A percentile compares a stretch with the other conserved stretches of the same genome.
phyloP scores from a whole-genome alignment of 2,797 vertebrate genomes.

The Molossus molossus region DNA sequence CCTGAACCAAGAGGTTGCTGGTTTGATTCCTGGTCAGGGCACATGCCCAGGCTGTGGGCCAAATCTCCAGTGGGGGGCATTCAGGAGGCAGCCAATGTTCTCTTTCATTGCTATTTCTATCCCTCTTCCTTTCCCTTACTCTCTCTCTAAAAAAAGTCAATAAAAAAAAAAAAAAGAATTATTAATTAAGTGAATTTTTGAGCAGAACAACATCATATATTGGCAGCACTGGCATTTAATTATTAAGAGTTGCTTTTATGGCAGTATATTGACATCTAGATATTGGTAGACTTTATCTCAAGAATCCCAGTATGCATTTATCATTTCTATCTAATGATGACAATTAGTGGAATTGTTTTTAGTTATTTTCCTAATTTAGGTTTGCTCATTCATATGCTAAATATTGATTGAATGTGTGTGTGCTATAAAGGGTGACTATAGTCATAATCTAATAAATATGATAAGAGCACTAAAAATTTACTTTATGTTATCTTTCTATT shows the following conservation, averaged over 20 bases:
- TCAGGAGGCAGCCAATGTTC: too few species aligned
- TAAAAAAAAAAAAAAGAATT: neutral
- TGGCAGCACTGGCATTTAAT: neutral
- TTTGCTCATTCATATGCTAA: neutral
- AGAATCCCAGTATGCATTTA: neutral
- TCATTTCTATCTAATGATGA: neutral
- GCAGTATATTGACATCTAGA: neutral
- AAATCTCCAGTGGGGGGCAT: too few species aligned
- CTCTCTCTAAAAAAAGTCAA: too few species aligned
- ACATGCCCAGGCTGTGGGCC: too few species aligned
- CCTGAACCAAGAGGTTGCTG: too few species aligned
- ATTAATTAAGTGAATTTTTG: slow-evolving; percentile 16
- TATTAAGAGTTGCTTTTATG: slow-evolving; percentile 19
- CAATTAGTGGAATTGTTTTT: neutral
- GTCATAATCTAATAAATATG: slow-evolving; percentile 40
- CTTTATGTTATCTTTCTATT: neutral
- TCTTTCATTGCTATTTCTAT: too few species aligned
- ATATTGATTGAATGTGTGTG: neutral
- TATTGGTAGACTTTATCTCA: neutral
- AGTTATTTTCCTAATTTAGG: neutral
- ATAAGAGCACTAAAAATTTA: neutral
- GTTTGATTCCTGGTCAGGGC: too few species aligned
- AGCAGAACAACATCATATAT: neutral
- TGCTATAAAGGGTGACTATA: neutral
- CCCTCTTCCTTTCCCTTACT: too few species aligned